Evolutionary conservation across 2,888 invertebrate genomes (phyloP), one percentile per base, ranked within the genome.

Genomic region (Drosophila sordidapex): DNA sequence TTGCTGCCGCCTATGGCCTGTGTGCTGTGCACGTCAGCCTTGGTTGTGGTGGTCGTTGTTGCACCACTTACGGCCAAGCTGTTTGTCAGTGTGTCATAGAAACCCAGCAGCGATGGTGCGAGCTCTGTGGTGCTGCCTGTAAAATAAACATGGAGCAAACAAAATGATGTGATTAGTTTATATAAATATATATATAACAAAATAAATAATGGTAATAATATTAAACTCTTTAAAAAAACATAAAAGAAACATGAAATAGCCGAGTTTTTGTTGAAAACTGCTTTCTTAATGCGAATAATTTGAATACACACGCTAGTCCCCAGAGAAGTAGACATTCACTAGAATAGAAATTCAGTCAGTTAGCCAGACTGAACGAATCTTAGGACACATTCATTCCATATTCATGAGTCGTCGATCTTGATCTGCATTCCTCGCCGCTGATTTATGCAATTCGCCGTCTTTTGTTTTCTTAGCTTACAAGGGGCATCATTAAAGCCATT

Each of bases 41-140:
- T 77, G 62, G 60, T 69, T 58, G 79, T 72, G 52, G 74, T 63
- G 31, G 62, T 74, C 36, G 70, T 60, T 31, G 79, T 58, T 29
- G 51, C 56, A 15, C 54, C 27, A 27, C 75, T 69, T 29, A 62
- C 69, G 62, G 88, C 84, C 65, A 95, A 87, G 94, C 94, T 91
- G 68, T 87, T 91, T 51, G 92, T 93, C 81, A 97, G 94, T 79
- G 96, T 96, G 94, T 98, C 98, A 93, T 97, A 97, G 93, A 97
- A 96, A 78, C 96, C 97, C 93, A 98, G 95, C 76, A 98, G 95
- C 82, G 97, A 96, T 71, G 97, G 97, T 92, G 97, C 96, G 93
- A 98, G 94, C 93, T 98, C 98, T 89, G 96, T 96, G 84, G 97
- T 96, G 91, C 97, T 96, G 93, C 97, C 98, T 98, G 95, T 53